Base-by-base conservation (phyloP, 1,140 invertebrate species). In the Musca domestica region DNA sequence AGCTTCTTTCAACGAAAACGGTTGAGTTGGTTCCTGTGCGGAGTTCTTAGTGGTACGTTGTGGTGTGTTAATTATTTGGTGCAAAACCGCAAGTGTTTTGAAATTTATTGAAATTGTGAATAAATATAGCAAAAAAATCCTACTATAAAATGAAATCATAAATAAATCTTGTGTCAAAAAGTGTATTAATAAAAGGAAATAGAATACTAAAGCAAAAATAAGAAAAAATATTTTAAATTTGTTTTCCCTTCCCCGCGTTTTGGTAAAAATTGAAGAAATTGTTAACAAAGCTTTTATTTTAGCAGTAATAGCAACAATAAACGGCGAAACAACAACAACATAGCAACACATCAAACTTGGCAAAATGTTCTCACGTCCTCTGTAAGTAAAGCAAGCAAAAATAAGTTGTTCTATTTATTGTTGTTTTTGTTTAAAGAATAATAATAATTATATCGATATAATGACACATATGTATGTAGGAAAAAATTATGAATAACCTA, bases 341-440 rank as follows among this genome's bases (percentile, higher is more conserved):
- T 7, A 52, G 41, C 22, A 63, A 76, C 69, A 70, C n/a, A 61
- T 19, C 52, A 27, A 58, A 25, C n/a, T 41, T 41, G 34, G 34
- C 34, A 41, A 41, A 41, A 78, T 78, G 76, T 74, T 78, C 52
- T 75, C 76, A 68, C 74, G 76, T 54, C 74, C 76, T 67, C 78
- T 74, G 76, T 78, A 70, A 78, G 76, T 52, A 61, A 7, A 41
- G 41, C 14, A 30, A 4, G 17, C n/a, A 48, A 10, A 48, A 48
- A 19, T 20, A 58, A 41, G 30, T 58, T 58, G 25, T 30, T 58
- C 2, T 30, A 30, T 58, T 58, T 30, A n/a, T n/a, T n/a, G n/a
- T n/a, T n/a, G n/a, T n/a, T 15, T 34, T 54, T 56, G 15, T 41
- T 54, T 19, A 10, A 27, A 19, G 14, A 51, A 51, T 46, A 51